Evolutionary conservation across 2,113 vertebrate species (phyloP).

Genomic region (Raphicerus campestris): DNA sequence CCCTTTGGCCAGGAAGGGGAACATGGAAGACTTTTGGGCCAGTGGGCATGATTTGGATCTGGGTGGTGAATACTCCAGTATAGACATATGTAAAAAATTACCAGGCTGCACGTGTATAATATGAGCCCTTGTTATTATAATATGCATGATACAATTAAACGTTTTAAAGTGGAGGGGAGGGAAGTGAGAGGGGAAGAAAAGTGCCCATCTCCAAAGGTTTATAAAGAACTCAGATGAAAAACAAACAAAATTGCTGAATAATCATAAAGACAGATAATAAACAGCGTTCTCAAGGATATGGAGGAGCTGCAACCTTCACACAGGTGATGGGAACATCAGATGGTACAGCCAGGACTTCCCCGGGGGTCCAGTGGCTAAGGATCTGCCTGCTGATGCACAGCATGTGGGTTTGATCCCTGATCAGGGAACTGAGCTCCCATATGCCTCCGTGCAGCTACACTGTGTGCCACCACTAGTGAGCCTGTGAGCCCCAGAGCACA

Average conservation of each 20-base stretch:
- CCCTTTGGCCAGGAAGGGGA: neutral
- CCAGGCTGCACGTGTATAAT: neutral
- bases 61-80: neutral
- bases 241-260: neutral
- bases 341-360: neutral
- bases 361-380: neutral
- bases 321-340: neutral
- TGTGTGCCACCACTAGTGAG: rapidly evolving
- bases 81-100: neutral
- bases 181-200: neutral
- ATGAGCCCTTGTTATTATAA: neutral
- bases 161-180: neutral
- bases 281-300: neutral
- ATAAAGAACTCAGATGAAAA: neutral
- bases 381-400: neutral
- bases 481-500: neutral
- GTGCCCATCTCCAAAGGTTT: neutral
- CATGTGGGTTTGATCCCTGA: neutral
- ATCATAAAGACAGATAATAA: neutral
- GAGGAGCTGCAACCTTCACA: neutral
- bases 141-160: neutral
- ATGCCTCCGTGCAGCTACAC: rapidly evolving
- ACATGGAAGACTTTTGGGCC: neutral
- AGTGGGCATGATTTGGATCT: neutral
- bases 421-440: neutral